These are phyloP conservation scores for Butorides virescens DNA, from an alignment of 2,113 vertebrate species.

Conservation along the genomic window DNA sequence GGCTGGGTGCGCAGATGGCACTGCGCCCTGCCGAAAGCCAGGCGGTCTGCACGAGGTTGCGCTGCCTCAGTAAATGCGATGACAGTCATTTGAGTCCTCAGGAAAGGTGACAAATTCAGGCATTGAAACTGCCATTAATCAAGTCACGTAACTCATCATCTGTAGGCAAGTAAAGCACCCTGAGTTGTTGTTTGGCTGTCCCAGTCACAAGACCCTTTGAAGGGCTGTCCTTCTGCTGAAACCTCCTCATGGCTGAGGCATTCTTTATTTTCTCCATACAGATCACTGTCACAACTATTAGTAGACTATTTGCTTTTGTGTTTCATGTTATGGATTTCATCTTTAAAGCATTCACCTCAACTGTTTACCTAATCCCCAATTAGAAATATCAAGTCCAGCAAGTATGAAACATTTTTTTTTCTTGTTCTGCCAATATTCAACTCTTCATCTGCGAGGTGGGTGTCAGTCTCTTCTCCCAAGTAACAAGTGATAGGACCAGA, in stretches of 20 bases:
- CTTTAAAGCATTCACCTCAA: not conserved
- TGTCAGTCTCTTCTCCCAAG: too few relatives aligned
- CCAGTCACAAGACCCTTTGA: not conserved
- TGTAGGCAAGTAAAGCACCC: not conserved
- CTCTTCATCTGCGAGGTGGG: not conserved
- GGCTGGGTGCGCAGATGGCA: not conserved
- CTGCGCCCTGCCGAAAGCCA: not conserved
- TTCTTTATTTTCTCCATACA: not conserved
- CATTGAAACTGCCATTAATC: not conserved
- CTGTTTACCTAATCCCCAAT: not conserved
- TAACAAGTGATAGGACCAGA: too few relatives aligned
- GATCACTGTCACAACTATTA: not conserved
- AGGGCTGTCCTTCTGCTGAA: not conserved
- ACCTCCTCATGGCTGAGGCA: not conserved
- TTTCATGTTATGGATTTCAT: not conserved
- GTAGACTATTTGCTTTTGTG: not conserved
- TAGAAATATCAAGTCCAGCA: not conserved
- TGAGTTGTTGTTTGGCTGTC: not conserved
- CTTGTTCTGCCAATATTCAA: not conserved
- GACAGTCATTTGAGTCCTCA: not conserved
- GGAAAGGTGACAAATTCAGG: not conserved
- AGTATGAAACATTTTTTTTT: not conserved
- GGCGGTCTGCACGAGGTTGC: not conserved
- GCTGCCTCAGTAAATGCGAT: not conserved
- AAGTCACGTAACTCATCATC: not conserved